phyloP scores from a whole-genome alignment of 2,888 invertebrate species.

The Scaptomyza caliginosa region DNA sequence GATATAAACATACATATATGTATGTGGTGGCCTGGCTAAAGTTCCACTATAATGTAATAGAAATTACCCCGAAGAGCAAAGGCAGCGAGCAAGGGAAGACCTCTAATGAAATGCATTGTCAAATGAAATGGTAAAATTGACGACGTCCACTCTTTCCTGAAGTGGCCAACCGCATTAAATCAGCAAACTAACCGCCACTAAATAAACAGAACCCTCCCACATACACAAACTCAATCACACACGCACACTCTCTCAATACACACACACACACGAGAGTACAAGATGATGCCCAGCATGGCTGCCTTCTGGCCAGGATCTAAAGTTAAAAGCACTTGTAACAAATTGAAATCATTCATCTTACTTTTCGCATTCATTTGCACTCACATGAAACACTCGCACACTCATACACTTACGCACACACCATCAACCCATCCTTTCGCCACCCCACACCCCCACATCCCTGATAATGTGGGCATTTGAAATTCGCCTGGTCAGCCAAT shows the following conservation, averaged over 20 bases:
- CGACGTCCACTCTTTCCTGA: constrained; percentile 74
- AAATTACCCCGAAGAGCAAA: constrained; percentile 39
- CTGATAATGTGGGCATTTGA: constrained; percentile 53
- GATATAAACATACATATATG: constrained; percentile 3
- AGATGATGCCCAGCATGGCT: constrained; percentile 39
- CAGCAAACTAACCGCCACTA: constrained; percentile 78
- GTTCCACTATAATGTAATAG: constrained; percentile 69
- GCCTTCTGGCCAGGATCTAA: constrained; percentile 58
- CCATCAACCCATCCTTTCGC: not conserved
- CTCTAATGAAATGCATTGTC: constrained; percentile 80
- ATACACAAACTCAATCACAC: constrained; percentile 25
- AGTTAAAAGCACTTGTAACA: constrained; percentile 80
- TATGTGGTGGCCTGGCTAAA: constrained; percentile 23
- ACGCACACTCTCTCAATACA: constrained; percentile 2
- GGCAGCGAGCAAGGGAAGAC: constrained; percentile 21
- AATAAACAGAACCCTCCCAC: constrained; percentile 54
- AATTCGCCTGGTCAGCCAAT: constrained; percentile 59
- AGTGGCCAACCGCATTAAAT: constrained; percentile 76
- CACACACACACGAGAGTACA: constrained; percentile 5
- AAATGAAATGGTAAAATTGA: constrained; percentile 80
- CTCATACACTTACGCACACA: not conserved
- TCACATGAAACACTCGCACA: constrained; percentile 24
- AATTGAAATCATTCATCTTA: constrained; percentile 80
- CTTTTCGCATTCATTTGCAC: constrained; percentile 75
- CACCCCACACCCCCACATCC: not conserved